A percentile compares a stretch with the other conserved stretches of the same genome.
Evolutionary conservation across 2,797 vertebrate genomes (phyloP).

Genomic region (Serranus cabrilla): DNA sequence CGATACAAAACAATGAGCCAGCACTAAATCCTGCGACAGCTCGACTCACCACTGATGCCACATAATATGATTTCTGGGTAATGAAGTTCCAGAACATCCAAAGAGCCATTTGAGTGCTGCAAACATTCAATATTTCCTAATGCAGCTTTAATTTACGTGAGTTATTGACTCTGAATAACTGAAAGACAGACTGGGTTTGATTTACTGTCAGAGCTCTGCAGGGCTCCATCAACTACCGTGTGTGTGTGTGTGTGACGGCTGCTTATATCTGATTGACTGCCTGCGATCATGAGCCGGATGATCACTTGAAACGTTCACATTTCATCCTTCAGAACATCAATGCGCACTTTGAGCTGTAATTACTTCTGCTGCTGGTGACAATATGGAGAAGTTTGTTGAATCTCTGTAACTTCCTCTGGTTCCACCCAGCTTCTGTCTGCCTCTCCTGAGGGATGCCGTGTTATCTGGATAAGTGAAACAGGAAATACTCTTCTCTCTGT

Average conservation of each 20-base stretch:
- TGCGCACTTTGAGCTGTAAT: conserved; percentile 18
- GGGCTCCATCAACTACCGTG: neutral
- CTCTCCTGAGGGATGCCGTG: conserved; percentile 41
- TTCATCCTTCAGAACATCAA: conserved; percentile 24
- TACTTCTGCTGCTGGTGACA: conserved; percentile 14
- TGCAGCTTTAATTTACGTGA: conserved; percentile 31
- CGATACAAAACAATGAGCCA: neutral
- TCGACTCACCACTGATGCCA: neutral
- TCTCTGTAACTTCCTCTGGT: conserved; percentile 48
- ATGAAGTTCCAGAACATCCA: conserved; percentile 25
- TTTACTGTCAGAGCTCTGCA: conserved; percentile 24
- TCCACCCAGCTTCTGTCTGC: conserved; percentile 56
- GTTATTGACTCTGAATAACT: conserved; percentile 15
- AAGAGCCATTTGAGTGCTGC: conserved; percentile 5
- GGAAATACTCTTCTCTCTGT: conserved; percentile 68
- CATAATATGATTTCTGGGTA: conserved; percentile 16
- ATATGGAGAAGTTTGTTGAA: conserved; percentile 37
- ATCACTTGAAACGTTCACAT: conserved; percentile 23
- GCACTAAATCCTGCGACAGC: neutral
- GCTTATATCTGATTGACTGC: conserved; percentile 15
- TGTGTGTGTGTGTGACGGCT: conserved; percentile 15
- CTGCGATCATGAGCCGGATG: conserved; percentile 2
- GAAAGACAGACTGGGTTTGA: conserved; percentile 25
- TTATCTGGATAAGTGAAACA: conserved; percentile 66
- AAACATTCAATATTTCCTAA: conserved; percentile 17